Evolutionary conservation across 1,140 invertebrate species (phyloP).

Genomic region (Ostrea denselamellosa): DNA sequence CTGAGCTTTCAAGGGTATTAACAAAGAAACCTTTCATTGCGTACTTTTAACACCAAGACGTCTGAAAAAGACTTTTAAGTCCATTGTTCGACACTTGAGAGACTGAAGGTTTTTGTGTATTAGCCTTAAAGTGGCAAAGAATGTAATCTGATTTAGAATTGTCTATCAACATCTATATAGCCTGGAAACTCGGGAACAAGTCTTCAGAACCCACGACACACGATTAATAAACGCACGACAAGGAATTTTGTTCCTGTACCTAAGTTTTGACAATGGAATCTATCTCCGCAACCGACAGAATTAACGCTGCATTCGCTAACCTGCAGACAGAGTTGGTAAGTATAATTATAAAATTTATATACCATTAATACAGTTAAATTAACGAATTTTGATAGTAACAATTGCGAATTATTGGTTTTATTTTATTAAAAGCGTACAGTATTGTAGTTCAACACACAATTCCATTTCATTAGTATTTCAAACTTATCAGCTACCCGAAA

Average conservation of each 20-base stretch:
- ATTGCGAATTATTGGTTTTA: no score
- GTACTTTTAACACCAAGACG: background rate
- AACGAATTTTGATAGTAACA: no score
- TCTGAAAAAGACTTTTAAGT: background rate
- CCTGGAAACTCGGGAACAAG: background rate
- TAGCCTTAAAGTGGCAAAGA: background rate
- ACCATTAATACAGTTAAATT: no score
- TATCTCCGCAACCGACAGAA: slow-evolving; percentile 39
- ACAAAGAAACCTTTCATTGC: slow-evolving; percentile 2
- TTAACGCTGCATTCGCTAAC: slow-evolving; percentile 43
- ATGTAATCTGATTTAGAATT: background rate
- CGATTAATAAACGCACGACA: background rate
- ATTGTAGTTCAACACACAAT: no score
- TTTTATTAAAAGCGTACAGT: no score
- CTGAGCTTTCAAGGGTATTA: background rate
- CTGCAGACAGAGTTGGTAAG: slow-evolving; percentile 46
- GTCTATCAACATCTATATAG: background rate
- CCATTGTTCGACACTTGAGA: background rate
- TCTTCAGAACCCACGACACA: slow-evolving; percentile 1
- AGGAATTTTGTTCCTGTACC: slow-evolving; percentile 38
- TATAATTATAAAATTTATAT: background rate
- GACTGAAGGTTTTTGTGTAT: slow-evolving; percentile 16
- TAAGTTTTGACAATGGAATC: slow-evolving; percentile 38
- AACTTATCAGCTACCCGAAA: no score
- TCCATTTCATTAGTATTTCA: no score